Evolutionary conservation across 2,888 invertebrate species (phyloP).

Genomic region (Perizoma flavofasciatum): DNA sequence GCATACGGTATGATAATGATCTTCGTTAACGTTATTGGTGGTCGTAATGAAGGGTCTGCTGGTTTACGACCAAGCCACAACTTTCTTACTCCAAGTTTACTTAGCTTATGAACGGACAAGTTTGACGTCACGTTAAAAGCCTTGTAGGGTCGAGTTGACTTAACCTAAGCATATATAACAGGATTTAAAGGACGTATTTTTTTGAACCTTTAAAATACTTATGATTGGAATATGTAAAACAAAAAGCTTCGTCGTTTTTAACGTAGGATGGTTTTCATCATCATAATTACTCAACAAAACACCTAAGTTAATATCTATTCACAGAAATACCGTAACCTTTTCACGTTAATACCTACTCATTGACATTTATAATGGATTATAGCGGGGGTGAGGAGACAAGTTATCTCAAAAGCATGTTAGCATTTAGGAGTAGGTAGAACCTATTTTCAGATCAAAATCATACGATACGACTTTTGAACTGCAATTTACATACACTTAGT

Average conservation of each 20-base stretch:
- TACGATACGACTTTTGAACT: not conserved
- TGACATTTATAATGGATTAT: slow-evolving; percentile 33
- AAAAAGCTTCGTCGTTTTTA: not conserved
- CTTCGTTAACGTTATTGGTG: slow-evolving; percentile 69
- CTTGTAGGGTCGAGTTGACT: slow-evolving; percentile 19
- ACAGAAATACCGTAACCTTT: slow-evolving; percentile 36
- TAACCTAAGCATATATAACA: slow-evolving; percentile 20
- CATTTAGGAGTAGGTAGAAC: slow-evolving; percentile 16
- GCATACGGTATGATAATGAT: slow-evolving; percentile 72
- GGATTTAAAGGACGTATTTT: slow-evolving; percentile 7
- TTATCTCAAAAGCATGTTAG: slow-evolving; percentile 26
- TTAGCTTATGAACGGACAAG: slow-evolving; percentile 2
- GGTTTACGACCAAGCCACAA: slow-evolving; percentile 36
- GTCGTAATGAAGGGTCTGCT: slow-evolving; percentile 49
- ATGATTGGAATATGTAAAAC: too few relatives aligned
- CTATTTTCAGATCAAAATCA: slow-evolving; percentile 6
- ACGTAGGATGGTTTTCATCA: not conserved
- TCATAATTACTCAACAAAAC: slow-evolving; percentile 19
- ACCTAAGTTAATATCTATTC: slow-evolving; percentile 23
- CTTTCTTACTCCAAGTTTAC: slow-evolving; percentile 36
- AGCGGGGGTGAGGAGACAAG: slow-evolving; percentile 8
- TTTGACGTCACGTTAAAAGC: slow-evolving; percentile 15
- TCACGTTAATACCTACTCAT: slow-evolving; percentile 22
- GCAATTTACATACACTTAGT: too few relatives aligned
- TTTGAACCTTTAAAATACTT: slow-evolving; percentile 1